Conservation (phyloP, 2,113 vertebrate species). For the Notothenia coriiceps region DNA sequence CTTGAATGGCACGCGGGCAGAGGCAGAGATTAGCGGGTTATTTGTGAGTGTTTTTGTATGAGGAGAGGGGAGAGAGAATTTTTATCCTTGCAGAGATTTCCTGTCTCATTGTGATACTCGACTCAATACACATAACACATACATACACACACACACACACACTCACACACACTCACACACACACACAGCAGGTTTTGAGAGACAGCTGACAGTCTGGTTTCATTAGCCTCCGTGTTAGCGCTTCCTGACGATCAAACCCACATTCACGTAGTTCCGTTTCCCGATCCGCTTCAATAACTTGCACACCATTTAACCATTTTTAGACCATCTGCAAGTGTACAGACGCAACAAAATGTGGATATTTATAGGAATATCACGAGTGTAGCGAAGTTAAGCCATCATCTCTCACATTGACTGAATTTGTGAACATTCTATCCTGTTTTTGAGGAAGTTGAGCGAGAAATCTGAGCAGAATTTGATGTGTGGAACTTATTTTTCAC, state of each 20-base stretch:
- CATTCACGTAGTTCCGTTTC: constrained; percentile 47
- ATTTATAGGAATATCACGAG: neutral
- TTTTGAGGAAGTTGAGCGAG: neutral
- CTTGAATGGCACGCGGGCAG: constrained; percentile 73
- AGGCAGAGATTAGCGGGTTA: constrained; percentile 75
- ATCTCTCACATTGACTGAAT: neutral
- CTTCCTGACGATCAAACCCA: constrained; percentile 66
- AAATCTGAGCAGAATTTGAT: neutral
- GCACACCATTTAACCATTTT: constrained; percentile 22
- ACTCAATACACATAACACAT: constrained; percentile 36
- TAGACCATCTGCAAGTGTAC: constrained; percentile 33
- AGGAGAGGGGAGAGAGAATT: constrained; percentile 50
- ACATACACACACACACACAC: constrained; percentile 24
- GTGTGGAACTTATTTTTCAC: constrained; percentile 10
- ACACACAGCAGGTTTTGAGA: constrained; percentile 40
- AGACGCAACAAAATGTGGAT: neutral
- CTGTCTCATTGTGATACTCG: constrained; percentile 77
- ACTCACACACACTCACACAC: constrained; percentile 1
- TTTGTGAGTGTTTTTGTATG: constrained; percentile 68
- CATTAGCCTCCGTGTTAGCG: constrained; percentile 37
- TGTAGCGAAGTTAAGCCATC: neutral
- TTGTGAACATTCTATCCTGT: neutral
- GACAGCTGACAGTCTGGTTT: constrained; percentile 64
- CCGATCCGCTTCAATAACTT: constrained; percentile 6
- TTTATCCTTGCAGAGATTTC: constrained; percentile 71